Evolutionary conservation across 2,113 vertebrate genomes (phyloP).

Genomic region (Sterrhoptilus dennistouni): DNA sequence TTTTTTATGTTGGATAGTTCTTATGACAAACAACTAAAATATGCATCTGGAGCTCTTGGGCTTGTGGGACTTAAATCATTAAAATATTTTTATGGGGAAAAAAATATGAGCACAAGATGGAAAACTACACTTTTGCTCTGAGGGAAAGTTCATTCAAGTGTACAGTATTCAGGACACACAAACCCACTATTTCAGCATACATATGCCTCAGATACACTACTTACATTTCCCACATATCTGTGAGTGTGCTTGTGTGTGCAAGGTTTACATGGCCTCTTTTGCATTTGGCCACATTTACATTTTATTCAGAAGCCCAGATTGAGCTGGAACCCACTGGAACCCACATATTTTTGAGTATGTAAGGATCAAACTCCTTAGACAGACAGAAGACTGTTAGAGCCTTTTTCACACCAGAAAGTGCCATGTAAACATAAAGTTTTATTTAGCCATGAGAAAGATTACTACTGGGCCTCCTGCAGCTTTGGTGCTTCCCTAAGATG

Average conservation of each 20-base stretch:
- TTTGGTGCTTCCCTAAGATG: background rate
- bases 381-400: background rate
- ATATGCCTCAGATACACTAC: background rate
- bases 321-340: background rate
- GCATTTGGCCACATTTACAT: background rate
- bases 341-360: background rate
- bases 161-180: background rate
- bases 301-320: background rate
- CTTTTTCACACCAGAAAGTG: background rate
- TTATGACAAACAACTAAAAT: slow-evolving; percentile 57
- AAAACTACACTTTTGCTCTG: background rate
- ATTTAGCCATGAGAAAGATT: background rate
- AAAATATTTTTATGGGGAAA: slow-evolving; percentile 43
- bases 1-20: slow-evolving; percentile 8
- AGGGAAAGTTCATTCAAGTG: slow-evolving; percentile 29
- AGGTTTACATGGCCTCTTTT: background rate
- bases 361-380: background rate
- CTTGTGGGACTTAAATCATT: slow-evolving; percentile 53
- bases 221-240: background rate
- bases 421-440: background rate
- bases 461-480: background rate
- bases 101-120: background rate
- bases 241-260: background rate
- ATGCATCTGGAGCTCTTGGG: slow-evolving; percentile 46
- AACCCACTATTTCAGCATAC: background rate